Percentiles rank a stretch among this genome's conserved stretches.
Conservation (phyloP, 2,888 invertebrate genomes). For the Petrophora chlorosata region DNA sequence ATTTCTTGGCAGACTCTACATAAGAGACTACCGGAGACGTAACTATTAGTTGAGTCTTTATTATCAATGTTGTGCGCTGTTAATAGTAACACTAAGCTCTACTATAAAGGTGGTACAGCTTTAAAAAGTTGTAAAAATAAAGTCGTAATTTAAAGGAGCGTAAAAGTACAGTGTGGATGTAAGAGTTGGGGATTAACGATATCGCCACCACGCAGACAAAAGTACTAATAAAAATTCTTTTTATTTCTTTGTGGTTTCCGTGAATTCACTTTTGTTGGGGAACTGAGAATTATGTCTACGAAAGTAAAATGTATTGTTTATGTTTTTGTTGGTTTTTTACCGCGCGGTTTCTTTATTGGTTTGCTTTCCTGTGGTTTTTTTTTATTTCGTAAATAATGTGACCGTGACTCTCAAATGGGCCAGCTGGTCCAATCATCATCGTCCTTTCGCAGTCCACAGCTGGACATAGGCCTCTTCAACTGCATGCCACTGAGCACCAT, state of each 20-base stretch:
- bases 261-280: constrained; percentile 52
- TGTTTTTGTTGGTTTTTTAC: too few species aligned
- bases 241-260: constrained; percentile 48
- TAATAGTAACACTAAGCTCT: constrained; percentile 11
- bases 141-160: constrained; percentile 48
- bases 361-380: too few species aligned
- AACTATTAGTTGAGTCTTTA: constrained; percentile 8
- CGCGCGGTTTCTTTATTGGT: too few species aligned
- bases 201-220: constrained; percentile 57
- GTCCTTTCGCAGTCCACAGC: too few species aligned
- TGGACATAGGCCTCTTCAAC: too few species aligned
- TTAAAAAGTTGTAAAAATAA: constrained; percentile 49
- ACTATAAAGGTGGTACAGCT: constrained; percentile 13
- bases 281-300: constrained; percentile 12
- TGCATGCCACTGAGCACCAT: too few species aligned
- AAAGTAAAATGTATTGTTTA: too few species aligned
- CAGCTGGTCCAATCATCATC: too few species aligned
- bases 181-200: constrained; percentile 54
- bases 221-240: constrained; percentile 56
- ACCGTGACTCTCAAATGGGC: too few species aligned
- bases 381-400: too few species aligned
- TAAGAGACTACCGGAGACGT: constrained; percentile 2
- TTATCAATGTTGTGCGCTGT: constrained; percentile 5
- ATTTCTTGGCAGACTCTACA: constrained; percentile 3
- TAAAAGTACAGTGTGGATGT: not conserved